A percentile compares a stretch with the other conserved stretches of the same genome.
Conservation (phyloP, 1,140 invertebrate species). For the Nylanderia fulva region DNA sequence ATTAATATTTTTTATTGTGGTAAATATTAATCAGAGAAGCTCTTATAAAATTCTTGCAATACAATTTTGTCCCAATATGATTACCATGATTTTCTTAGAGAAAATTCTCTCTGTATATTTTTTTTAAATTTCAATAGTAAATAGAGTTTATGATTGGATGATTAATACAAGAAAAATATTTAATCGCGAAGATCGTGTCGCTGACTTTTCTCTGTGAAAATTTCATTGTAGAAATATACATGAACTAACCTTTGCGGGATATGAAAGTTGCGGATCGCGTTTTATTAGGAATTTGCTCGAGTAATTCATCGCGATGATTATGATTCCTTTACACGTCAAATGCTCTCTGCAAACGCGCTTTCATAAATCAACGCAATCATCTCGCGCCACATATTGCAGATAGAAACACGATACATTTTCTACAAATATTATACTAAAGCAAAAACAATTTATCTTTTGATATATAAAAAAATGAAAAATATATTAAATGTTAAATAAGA, state of each 20-base stretch:
- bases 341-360: neutral
- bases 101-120: too few relatives aligned
- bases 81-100: too few relatives aligned
- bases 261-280: neutral
- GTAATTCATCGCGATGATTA: constrained; percentile 1
- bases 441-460: neutral
- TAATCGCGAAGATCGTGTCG: neutral
- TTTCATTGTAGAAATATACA: neutral
- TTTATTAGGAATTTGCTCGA: constrained; percentile 44
- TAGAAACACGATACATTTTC: constrained; percentile 19
- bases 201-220: neutral
- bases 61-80: too few relatives aligned
- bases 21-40: too few relatives aligned
- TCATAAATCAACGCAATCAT: constrained; percentile 11
- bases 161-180: neutral
- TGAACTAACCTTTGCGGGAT: neutral
- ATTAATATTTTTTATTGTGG: too few relatives aligned
- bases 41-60: too few relatives aligned
- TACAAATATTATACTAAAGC: neutral
- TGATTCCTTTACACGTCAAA: constrained; percentile 25
- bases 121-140: neutral
- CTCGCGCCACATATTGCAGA: neutral
- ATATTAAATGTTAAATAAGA: neutral
- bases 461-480: neutral
- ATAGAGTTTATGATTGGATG: neutral